Evolutionary conservation across 2,888 invertebrate species (phyloP), one percentile per base, ranked within the genome.

Genomic region (Baccha elongata): DNA sequence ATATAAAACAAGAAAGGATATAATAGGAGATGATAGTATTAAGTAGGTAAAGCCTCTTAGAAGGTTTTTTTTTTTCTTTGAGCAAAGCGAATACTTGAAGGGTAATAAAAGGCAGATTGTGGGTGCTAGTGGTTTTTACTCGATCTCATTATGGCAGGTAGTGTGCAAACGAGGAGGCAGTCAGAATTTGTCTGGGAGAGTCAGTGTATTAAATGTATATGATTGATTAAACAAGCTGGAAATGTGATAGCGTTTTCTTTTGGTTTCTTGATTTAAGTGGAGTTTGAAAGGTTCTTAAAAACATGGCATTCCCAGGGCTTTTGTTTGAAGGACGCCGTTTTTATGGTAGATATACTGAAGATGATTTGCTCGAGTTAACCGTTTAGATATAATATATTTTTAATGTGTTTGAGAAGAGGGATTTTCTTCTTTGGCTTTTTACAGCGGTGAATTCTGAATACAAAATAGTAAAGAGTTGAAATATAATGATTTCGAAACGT

Each of bases 11-110:
- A 64, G 71, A 75, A 74, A 75, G 75, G 81, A 81, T 71, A 76
- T 76, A 81, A 81, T 81, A 81, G 81, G 81, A 81, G 81, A 75
- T 81, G 75, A 76, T 76, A 67, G 76, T 60, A 81, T 81, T 76
- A 81, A 81, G 81, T 81, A 76, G 65, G 76, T 76, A 81, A 81
- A 81, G 76, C 81, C 76, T 71, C 81, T 81, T 81, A 81, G 71
- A n/a, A n/a, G 81, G 75, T 52, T 37, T n/a, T n/a, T n/a, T 75
- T 75, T 72, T 62, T 60, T 60, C 67, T 72, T 81, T 67, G 71
- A 81, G 71, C 58, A 72, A n/a, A 62, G 76, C 52, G 53, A 58
- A 74, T 68, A 72, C 48, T 71, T 72, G 81, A 81, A 71, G 60
- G 67, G 76, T 81, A 81, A 76, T 81, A 81, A 76, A 81, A 81